Conservation (phyloP, 2,797 vertebrate species). For the Antrozous pallidus region DNA sequence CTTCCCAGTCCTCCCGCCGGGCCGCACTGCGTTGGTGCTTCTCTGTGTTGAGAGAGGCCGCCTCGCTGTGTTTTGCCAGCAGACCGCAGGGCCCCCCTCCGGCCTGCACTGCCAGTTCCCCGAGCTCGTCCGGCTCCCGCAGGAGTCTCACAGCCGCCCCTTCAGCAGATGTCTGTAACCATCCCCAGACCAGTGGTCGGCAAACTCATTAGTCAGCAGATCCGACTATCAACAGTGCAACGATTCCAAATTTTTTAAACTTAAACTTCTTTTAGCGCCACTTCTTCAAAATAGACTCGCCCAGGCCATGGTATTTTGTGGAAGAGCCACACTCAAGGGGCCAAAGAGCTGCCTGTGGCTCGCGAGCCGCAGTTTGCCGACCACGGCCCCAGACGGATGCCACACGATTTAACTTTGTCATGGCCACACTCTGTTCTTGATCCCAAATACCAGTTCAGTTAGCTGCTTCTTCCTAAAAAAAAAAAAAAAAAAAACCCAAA, state of each 20-base stretch:
- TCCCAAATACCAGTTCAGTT: background rate
- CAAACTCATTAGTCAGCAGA: no score
- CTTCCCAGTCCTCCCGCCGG: background rate
- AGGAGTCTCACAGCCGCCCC: background rate
- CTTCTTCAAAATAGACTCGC: no score
- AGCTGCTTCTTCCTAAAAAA: background rate
- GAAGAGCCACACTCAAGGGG: no score
- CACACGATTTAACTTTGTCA: background rate
- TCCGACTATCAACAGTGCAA: no score
- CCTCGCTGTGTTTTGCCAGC: background rate
- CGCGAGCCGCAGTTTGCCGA: no score
- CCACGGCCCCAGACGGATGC: background rate
- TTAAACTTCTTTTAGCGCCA: no score
- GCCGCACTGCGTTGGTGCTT: background rate
- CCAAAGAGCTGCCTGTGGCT: no score
- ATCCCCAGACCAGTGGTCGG: no score
- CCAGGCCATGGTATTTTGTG: no score
- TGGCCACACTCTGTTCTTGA: background rate
- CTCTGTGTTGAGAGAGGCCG: background rate
- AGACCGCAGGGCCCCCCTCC: background rate
- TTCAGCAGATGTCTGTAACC: background rate
- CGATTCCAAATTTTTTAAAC: no score
- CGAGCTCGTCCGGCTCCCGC: accelerated
- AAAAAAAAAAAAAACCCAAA: background rate
- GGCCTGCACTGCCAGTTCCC: background rate